Evolutionary conservation across 2,888 invertebrate genomes (phyloP), one percentile per base, ranked within the genome.

Genomic region (Morpho deidamia): DNA sequence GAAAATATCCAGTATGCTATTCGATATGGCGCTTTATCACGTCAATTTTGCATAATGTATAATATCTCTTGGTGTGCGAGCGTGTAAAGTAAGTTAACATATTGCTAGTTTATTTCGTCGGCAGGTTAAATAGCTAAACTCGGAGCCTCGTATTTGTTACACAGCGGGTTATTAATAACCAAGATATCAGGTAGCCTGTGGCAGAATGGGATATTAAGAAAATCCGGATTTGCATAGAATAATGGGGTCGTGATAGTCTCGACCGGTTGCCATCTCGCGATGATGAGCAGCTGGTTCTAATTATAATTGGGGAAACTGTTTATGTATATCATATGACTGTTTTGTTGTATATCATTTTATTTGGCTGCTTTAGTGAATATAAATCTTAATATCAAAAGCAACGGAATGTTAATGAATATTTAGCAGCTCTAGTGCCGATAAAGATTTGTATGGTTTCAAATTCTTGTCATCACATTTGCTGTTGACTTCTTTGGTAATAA

Each of bases 201-300:
- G 85, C 79, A 66, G 65, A 72, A 74, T 79, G 79, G 80, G 83
- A 80, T 85, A 82, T 87, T 86, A 83, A 78, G 82, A 78, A 78
- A 83, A 85, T 82, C 80, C 83, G 83, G 82, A 85, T 88, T 87
- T 86, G 86, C 86, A 87, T 86, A 84, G 83, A 81, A 83, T 87
- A 85, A 88, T 88, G 75, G 81, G 64, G 70, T 70, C 66, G 68
- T 70, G 68, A 64, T 66, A 66, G 63, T 63, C 65, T 48, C 58
- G 55, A 55, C 55, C 52, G 55, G 56, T 48, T 47, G 53, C 56
- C 48, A 52, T 54, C 47, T 45, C 54, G 34, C 42, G 35, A 10
- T 39, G 9, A 37, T 11, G 44, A 38, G 39, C 11, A 32, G 34
- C 39, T 7, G 8, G 32, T 8, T n/a, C 49, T 44, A 37, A 46